phyloP scores from a whole-genome alignment of 1,140 invertebrate genomes.

The Dendroctonus ponderosae region DNA sequence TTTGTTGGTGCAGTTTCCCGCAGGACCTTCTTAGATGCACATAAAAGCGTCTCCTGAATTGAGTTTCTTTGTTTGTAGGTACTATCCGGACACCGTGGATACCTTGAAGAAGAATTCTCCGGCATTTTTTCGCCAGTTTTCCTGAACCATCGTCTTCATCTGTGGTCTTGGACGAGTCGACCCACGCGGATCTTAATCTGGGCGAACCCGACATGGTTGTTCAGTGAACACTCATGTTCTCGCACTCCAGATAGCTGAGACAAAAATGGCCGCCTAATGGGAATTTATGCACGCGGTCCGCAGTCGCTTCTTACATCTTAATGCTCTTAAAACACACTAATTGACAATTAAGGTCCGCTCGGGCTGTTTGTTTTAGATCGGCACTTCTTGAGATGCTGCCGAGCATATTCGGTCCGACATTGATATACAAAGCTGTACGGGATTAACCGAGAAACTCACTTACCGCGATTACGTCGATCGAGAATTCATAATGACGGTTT shows the following conservation, averaged over 20 bases:
- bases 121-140: too few species aligned
- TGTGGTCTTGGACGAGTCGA: conserved; percentile 21
- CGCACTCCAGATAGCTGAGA: conserved; percentile 37
- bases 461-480: background rate
- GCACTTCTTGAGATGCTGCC: conserved; percentile 19
- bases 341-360: conserved; percentile 38
- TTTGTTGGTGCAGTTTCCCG: too few species aligned
- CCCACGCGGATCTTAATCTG: conserved; percentile 35
- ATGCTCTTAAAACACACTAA: conserved; percentile 40
- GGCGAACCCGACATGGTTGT: conserved; percentile 31
- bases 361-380: conserved; percentile 27
- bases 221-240: conserved; percentile 43
- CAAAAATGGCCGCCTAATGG: conserved; percentile 38
- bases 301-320: conserved; percentile 37
- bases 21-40: too few species aligned
- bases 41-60: too few species aligned
- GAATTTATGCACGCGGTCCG: conserved; percentile 36
- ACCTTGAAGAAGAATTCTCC: background rate
- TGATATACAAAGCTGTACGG: conserved; percentile 8
- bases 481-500: too few species aligned
- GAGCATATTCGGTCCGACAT: conserved; percentile 17
- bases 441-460: background rate
- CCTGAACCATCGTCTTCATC: background rate
- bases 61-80: too few species aligned
- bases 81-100: too few species aligned